Percentiles rank a stretch among this genome's conserved stretches.
Conservation (phyloP, 2,113 vertebrate genomes). For the Setophaga kirtlandii region DNA sequence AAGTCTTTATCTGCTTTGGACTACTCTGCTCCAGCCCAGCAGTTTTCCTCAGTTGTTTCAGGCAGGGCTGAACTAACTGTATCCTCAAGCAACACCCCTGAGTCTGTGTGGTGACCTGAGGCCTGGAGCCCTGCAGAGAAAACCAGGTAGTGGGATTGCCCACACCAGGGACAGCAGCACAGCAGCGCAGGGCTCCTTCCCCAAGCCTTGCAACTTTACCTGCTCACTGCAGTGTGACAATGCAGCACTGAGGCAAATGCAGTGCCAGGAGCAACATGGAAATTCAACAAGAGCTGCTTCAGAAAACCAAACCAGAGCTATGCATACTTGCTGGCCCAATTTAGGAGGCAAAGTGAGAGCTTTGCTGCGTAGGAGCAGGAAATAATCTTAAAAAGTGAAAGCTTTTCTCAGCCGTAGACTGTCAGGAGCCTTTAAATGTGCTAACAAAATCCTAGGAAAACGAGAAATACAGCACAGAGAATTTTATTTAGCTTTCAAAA, state of each 20-base stretch:
- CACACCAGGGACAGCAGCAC: rapidly evolving
- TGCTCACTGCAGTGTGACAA: background rate
- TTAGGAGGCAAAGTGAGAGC: slow-evolving; percentile 19
- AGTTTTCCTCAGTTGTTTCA: background rate
- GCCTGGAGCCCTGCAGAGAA: rapidly evolving
- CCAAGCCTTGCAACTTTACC: background rate
- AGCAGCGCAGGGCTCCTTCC: background rate
- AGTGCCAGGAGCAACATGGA: background rate
- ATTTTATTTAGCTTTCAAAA: slow-evolving; percentile 55
- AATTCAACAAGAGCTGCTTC: background rate
- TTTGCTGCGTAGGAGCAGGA: slow-evolving; percentile 41
- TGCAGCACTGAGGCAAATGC: background rate
- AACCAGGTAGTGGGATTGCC: background rate
- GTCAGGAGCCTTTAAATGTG: slow-evolving; percentile 42
- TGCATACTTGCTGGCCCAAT: background rate
- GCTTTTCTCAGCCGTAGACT: slow-evolving; percentile 38
- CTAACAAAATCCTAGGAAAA: slow-evolving; percentile 40
- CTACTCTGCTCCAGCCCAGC: background rate
- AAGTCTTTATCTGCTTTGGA: background rate
- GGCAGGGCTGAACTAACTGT: background rate
- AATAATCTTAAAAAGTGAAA: slow-evolving; percentile 43
- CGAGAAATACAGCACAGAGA: background rate
- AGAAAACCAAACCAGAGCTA: background rate
- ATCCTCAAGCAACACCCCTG: background rate
- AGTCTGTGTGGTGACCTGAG: rapidly evolving